Percentiles rank a stretch among this genome's conserved stretches.
Evolutionary conservation across 2,888 invertebrate species (phyloP).

Genomic region (Drosophila multiciliata): DNA sequence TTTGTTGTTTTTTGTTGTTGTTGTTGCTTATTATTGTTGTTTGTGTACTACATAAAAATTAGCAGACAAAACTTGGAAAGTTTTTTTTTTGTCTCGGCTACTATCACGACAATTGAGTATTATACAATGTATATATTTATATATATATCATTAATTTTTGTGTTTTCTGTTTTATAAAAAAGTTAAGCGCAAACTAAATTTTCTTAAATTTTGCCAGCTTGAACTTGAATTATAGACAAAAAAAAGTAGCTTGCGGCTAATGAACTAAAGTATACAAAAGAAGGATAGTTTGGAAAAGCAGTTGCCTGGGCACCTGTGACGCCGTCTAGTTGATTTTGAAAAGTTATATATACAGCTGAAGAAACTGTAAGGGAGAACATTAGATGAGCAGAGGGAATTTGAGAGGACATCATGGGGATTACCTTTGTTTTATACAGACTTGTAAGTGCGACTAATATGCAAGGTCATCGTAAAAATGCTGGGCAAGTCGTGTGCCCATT

Average conservation of each 20-base stretch:
- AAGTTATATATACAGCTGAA: slow-evolving; percentile 80
- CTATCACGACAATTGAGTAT: slow-evolving; percentile 85
- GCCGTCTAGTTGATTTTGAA: slow-evolving; percentile 36
- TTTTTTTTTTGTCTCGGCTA: slow-evolving; percentile 71
- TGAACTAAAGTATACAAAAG: slow-evolving; percentile 49
- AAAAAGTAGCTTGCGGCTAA: slow-evolving; percentile 56
- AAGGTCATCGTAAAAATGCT: slow-evolving; percentile 83
- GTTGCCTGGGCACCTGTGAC: slow-evolving; percentile 40
- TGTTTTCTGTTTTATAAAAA: slow-evolving; percentile 25
- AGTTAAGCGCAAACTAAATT: slow-evolving; percentile 26
- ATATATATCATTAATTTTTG: slow-evolving; percentile 42
- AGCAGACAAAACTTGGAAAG: slow-evolving; percentile 70
- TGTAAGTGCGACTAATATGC: slow-evolving; percentile 73
- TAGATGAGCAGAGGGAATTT: neutral
- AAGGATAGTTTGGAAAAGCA: slow-evolving; percentile 35
- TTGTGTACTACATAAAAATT: slow-evolving; percentile 56
- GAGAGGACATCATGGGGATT: slow-evolving; percentile 5
- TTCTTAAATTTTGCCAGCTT: slow-evolving; percentile 26
- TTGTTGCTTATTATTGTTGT: slow-evolving; percentile 29
- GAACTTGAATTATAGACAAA: slow-evolving; percentile 27
- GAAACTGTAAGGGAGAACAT: slow-evolving; percentile 56
- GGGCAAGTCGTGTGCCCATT: slow-evolving; percentile 74
- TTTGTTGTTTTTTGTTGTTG: slow-evolving; percentile 20
- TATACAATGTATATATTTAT: slow-evolving; percentile 58
- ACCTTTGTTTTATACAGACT: slow-evolving; percentile 48